Conservation (phyloP, 2,888 invertebrate species). For the Plagodis pulveraria region DNA sequence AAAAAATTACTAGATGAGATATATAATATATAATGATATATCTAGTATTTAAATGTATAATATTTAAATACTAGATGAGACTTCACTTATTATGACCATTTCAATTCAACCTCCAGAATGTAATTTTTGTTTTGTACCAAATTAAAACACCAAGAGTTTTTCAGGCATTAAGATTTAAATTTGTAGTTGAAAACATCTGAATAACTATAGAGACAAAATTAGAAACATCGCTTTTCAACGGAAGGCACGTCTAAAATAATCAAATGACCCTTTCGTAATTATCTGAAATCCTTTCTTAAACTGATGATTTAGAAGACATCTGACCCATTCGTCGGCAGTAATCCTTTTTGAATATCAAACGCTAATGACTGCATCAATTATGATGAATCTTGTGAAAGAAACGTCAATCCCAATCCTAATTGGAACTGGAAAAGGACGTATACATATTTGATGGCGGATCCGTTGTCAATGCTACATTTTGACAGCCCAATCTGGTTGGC, state of each 20-base stretch:
- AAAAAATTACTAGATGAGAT: no score
- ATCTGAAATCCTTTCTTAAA: conserved; percentile 16
- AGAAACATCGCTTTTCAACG: background rate
- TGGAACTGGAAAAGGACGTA: conserved; percentile 17
- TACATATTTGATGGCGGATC: conserved; percentile 25
- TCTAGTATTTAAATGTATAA: no score
- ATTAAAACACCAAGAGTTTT: no score
- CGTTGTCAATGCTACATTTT: conserved; percentile 16
- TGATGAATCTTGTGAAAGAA: conserved; percentile 23
- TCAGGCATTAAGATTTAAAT: no score
- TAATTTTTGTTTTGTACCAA: no score
- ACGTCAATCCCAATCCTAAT: conserved; percentile 29
- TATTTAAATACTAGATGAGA: no score
- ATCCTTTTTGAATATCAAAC: conserved; percentile 19
- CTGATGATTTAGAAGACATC: conserved; percentile 20
- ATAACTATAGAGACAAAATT: no score
- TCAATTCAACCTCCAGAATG: no score
- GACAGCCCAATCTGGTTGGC: background rate
- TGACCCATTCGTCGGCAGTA: conserved; percentile 15
- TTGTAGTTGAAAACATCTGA: no score
- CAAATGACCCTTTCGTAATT: conserved; percentile 19
- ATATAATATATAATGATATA: no score
- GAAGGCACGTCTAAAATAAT: background rate
- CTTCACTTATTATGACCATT: no score
- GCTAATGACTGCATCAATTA: conserved; percentile 23